Base-by-base conservation (phyloP, 2,113 vertebrate species). In the Gadus macrocephalus region DNA sequence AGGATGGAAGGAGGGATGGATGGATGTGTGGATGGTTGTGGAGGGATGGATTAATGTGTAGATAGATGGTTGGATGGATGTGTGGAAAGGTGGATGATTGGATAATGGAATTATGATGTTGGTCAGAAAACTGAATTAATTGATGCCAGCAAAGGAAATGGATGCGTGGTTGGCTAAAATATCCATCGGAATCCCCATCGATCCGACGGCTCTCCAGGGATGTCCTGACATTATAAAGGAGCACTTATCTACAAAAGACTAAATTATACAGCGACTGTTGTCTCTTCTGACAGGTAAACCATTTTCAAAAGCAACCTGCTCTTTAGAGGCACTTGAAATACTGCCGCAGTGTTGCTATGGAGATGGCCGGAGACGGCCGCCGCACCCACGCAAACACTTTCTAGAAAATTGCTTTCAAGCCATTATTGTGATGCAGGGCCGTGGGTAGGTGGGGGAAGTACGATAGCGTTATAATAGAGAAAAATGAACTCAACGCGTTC, bases 331-430 rank as follows among this genome's bases (percentile, higher is more conserved):
- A 16, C 20, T 62, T n/a, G 28, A 11, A 53, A n/a, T n/a, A 28
- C 19, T 35, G 66, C 28, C 64, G 14, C 28, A 4, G 55, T 59
- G 72, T 70, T 77, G 49, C 72, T 74, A 79, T 68, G 66, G 67
- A 28, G 64, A 77, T 58, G 58, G 53, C 20, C 68, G 66, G 67
- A 28, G 64, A 77, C 62, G 58, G 53, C 20, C 68, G n/a, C 73
- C 64, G 5, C 5, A 27, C 56, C 35, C 53, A 14, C 25, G 25
- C 25, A 20, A 4, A 58, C 15, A 28, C 16, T 31, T 61, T 17
- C 63, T 15, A 53, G 55, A 25, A 17, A 38, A 62, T 66, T 61
- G 56, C 49, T 68, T 64, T 58, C 62, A 64, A 19, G 19, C 42
- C 15, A 42, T 22, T 66, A 66, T 65, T 68, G 63, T 66, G 27